These are phyloP conservation scores for Octonoba sinensis DNA, from an alignment of 2,888 invertebrate genomes.

Conservation along the genomic window DNA sequence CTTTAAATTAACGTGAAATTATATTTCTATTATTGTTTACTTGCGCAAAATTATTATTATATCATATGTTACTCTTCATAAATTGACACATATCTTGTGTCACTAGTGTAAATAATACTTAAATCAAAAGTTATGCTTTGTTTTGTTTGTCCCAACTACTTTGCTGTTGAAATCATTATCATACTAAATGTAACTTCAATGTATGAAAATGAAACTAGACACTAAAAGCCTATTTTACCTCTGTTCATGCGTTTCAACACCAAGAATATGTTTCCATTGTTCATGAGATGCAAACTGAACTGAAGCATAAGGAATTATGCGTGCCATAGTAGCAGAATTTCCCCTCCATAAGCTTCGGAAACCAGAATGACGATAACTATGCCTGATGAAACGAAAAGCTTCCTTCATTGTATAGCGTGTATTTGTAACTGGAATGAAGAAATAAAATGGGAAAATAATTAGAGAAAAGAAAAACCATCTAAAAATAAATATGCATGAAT, in stretches of 20 bases:
- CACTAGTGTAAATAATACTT: too few relatives aligned
- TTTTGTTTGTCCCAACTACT: too few relatives aligned
- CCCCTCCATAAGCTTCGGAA: constrained; percentile 92
- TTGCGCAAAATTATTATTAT: too few relatives aligned
- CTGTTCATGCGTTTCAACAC: constrained; percentile 54
- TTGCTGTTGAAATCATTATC: too few relatives aligned
- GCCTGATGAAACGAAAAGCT: constrained; percentile 73
- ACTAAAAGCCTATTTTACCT: constrained; percentile 21
- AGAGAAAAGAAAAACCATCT: constrained; percentile 25
- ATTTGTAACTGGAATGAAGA: constrained; percentile 68
- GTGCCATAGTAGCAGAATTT: constrained; percentile 97
- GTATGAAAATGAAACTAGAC: too few relatives aligned
- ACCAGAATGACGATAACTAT: constrained; percentile 83
- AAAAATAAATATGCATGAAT: neutral
- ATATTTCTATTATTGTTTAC: too few relatives aligned
- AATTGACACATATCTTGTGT: too few relatives aligned
- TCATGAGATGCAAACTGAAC: constrained; percentile 98
- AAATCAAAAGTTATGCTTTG: too few relatives aligned
- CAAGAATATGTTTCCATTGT: constrained; percentile 83
- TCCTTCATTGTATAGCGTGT: constrained; percentile 72
- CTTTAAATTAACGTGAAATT: too few relatives aligned
- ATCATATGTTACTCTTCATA: too few relatives aligned
- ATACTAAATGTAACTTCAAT: too few relatives aligned
- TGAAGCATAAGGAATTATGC: constrained; percentile 96
- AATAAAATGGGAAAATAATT: constrained; percentile 17